A percentile compares a stretch with the other conserved stretches of the same genome.
These are phyloP conservation scores for Heliconius cydno DNA, from an alignment of 2,888 invertebrate species.

Conservation along the genomic window DNA sequence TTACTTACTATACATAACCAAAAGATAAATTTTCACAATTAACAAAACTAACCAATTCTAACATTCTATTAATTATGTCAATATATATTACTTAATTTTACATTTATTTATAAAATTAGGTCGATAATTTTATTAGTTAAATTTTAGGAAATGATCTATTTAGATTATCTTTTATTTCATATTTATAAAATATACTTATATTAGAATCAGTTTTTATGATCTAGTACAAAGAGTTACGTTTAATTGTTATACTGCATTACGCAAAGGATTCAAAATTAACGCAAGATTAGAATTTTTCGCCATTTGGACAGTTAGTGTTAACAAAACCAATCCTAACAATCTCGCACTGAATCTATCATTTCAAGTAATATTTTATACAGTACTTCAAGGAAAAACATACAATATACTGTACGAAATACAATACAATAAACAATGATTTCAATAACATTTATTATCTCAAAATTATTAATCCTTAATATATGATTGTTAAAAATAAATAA, in stretches of 20 bases:
- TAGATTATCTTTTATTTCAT: not conserved
- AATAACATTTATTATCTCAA: not conserved
- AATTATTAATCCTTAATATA: not conserved
- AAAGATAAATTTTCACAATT: slow-evolving; percentile 4
- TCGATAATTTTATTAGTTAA: slow-evolving; percentile 2
- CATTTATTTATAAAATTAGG: slow-evolving; percentile 3
- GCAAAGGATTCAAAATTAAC: too few species aligned
- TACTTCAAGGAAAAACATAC: too few species aligned
- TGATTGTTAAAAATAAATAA: not conserved
- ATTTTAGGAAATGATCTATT: not conserved
- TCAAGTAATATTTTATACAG: too few species aligned
- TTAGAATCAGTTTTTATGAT: too few species aligned
- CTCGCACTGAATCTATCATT: too few species aligned
- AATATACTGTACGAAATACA: too few species aligned
- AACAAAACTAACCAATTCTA: not conserved
- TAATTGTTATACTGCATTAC: too few species aligned
- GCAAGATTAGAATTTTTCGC: too few species aligned
- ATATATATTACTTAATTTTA: not conserved
- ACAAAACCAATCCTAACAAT: too few species aligned
- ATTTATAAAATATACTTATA: too few species aligned
- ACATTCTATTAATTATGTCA: not conserved
- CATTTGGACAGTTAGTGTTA: too few species aligned
- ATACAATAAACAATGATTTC: not conserved
- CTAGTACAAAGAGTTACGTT: too few species aligned
- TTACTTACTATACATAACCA: not conserved